A percentile compares a stretch with the other conserved stretches of the same genome.
Evolutionary conservation across 2,888 invertebrate species (phyloP).

Genomic region (Metalampra italica): DNA sequence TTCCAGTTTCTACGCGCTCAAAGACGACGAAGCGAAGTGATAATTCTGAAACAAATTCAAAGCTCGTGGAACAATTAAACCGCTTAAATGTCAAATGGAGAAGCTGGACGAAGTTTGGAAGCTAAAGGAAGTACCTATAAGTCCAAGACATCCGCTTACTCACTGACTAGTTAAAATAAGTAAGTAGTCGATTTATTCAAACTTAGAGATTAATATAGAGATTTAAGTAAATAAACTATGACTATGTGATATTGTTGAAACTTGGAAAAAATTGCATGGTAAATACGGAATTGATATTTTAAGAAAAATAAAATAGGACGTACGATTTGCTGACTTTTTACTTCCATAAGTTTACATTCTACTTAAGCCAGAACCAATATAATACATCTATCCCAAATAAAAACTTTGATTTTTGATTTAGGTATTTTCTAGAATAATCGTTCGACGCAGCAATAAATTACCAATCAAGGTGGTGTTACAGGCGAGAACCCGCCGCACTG

Average conservation of each 20-base stretch:
- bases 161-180: slow-evolving; percentile 10
- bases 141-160: slow-evolving; percentile 15
- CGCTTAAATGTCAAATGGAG: slow-evolving; percentile 56
- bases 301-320: too few species aligned
- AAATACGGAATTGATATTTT: too few species aligned
- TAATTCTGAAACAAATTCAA: slow-evolving; percentile 51
- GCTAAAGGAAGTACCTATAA: slow-evolving; percentile 30
- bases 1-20: slow-evolving; percentile 30
- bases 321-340: too few species aligned
- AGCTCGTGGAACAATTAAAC: slow-evolving; percentile 61
- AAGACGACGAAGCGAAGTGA: slow-evolving; percentile 35
- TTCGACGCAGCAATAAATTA: slow-evolving; percentile 36
- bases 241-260: too few species aligned
- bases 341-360: too few species aligned
- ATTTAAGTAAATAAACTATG: background rate
- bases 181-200: background rate
- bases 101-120: slow-evolving; percentile 54
- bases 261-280: too few species aligned
- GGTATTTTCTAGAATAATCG: background rate
- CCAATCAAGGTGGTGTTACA: slow-evolving; percentile 45
- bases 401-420: background rate
- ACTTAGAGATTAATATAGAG: too few species aligned
- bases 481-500: slow-evolving; percentile 19
- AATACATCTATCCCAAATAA: background rate
- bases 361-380: too few species aligned